These are phyloP conservation scores for Lamellibrachia luymesi DNA, from an alignment of 1,140 invertebrate genomes.

Conservation along the genomic window DNA sequence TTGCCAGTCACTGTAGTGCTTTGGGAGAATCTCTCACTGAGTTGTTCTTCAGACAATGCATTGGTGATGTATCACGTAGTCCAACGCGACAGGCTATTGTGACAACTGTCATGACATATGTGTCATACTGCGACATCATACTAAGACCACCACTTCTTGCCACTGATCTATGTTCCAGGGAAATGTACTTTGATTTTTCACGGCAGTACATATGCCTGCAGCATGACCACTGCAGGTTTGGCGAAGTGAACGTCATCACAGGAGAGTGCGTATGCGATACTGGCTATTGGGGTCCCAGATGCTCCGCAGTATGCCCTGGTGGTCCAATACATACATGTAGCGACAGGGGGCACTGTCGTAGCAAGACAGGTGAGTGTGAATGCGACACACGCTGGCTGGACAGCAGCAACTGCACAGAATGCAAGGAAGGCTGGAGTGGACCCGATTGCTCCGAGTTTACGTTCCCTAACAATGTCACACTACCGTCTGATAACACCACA, in stretches of 20 bases:
- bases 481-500: background rate
- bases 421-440: conserved; percentile 32
- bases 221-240: background rate
- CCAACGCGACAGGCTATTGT: background rate
- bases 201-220: background rate
- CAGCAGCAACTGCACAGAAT: conserved; percentile 29
- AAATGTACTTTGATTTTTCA: background rate
- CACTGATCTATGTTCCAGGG: background rate
- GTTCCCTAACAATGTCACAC: background rate
- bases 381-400: conserved; percentile 33
- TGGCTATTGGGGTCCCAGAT: conserved; percentile 33
- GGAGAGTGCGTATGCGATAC: conserved; percentile 27
- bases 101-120: background rate
- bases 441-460: conserved; percentile 29
- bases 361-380: conserved; percentile 27
- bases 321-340: conserved; percentile 28
- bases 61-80: background rate
- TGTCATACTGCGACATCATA: background rate
- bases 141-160: background rate
- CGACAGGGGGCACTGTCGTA: conserved; percentile 33
- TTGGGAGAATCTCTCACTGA: background rate
- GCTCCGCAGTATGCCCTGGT: conserved; percentile 32
- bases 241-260: background rate
- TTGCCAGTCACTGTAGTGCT: background rate
- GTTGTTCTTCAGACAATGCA: background rate